Conservation (phyloP, 2,797 vertebrate genomes). For the Malacoraja senta region DNA sequence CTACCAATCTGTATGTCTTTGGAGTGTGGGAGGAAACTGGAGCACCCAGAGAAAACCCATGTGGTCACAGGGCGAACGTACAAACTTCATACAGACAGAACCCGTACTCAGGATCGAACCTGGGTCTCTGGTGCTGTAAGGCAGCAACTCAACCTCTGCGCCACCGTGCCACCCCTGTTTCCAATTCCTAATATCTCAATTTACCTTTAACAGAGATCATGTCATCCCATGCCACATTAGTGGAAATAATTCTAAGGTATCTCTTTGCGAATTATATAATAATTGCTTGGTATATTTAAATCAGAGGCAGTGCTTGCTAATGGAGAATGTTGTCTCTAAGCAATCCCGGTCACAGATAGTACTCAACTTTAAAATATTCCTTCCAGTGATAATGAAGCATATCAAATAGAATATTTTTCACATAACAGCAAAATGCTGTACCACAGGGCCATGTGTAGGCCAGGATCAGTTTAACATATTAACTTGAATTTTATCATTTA, state of each 20-base stretch:
- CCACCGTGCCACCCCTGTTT: not conserved
- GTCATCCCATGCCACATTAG: not conserved
- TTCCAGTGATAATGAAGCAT: not conserved
- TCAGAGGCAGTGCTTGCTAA: not conserved
- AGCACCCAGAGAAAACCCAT: too few species aligned
- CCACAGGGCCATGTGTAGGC: not conserved
- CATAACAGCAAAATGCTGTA: not conserved
- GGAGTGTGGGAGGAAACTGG: too few species aligned
- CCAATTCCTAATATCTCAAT: not conserved
- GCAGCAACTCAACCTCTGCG: too few species aligned
- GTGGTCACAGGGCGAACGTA: too few species aligned
- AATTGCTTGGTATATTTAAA: not conserved
- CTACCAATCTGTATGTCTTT: too few species aligned
- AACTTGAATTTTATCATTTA: not conserved
- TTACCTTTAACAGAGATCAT: not conserved
- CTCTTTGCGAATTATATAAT: not conserved
- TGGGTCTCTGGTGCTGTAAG: too few species aligned
- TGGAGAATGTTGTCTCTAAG: not conserved
- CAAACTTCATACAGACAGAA: too few species aligned
- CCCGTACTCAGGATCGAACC: too few species aligned
- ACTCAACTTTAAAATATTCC: not conserved
- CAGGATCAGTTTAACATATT: not conserved
- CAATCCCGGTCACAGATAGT: not conserved
- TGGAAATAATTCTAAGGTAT: not conserved
- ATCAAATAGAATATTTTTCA: not conserved